These are phyloP conservation scores for Pammene fasciana DNA, from an alignment of 2,888 invertebrate genomes.

Conservation along the genomic window DNA sequence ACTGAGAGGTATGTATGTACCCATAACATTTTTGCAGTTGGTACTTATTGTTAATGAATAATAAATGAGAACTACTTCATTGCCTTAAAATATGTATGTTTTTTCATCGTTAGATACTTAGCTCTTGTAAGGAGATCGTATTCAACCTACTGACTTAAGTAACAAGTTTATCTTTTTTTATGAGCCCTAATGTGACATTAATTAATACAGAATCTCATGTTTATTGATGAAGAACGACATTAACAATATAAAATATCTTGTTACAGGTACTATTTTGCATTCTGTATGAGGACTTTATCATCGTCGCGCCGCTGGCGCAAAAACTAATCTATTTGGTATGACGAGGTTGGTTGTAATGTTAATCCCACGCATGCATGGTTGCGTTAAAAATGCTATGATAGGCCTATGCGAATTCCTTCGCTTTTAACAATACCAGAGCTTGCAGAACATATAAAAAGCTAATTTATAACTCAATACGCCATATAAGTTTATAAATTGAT, in stretches of 20 bases:
- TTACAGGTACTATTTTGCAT: slow-evolving; percentile 21
- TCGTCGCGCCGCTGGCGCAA: neutral
- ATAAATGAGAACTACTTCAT: neutral
- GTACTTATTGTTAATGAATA: too few relatives aligned
- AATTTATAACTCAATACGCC: neutral
- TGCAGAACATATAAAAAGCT: neutral
- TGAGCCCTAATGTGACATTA: slow-evolving; percentile 1
- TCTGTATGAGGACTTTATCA: slow-evolving; percentile 10
- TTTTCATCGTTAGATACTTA: neutral
- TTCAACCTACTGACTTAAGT: neutral
- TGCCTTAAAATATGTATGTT: neutral
- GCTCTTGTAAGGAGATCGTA: neutral
- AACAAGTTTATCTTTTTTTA: neutral
- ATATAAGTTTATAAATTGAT: neutral
- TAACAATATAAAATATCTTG: slow-evolving; percentile 12
- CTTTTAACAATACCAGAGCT: neutral
- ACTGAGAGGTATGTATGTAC: too few relatives aligned
- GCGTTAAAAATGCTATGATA: slow-evolving; percentile 16
- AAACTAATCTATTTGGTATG: slow-evolving; percentile 2
- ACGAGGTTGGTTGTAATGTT: slow-evolving; percentile 17
- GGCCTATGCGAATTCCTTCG: slow-evolving; percentile 2
- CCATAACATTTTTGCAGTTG: too few relatives aligned
- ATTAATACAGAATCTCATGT: slow-evolving; percentile 17
- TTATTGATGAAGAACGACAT: slow-evolving; percentile 18
- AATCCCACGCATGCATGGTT: slow-evolving; percentile 12